These are phyloP conservation scores for Blennius ocellaris DNA, from an alignment of 2,113 vertebrate genomes.

Conservation along the genomic window DNA sequence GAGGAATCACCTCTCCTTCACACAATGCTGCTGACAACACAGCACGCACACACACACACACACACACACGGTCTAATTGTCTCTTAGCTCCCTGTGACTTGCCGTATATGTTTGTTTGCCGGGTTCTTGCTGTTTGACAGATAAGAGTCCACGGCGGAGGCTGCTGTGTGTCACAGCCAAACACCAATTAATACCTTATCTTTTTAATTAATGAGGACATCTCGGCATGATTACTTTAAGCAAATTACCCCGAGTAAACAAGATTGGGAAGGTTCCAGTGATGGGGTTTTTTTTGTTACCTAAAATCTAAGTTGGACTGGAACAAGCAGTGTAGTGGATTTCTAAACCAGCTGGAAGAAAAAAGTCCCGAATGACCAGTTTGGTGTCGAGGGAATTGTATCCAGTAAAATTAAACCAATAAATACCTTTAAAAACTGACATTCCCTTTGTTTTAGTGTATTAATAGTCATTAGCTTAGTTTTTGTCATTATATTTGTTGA, in stretches of 20 bases:
- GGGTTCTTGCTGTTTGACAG: neutral
- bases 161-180: neutral
- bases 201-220: slow-evolving; percentile 6
- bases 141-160: neutral
- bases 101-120: neutral
- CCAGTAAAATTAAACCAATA: too few species aligned
- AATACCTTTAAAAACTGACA: too few species aligned
- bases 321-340: too few species aligned
- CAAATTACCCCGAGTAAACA: neutral
- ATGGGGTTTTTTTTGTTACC: too few species aligned
- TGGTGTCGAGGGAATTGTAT: too few species aligned
- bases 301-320: too few species aligned
- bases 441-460: too few species aligned
- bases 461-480: too few species aligned
- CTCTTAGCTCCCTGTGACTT: neutral
- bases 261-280: neutral
- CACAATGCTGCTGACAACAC: slow-evolving; percentile 4
- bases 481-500: too few species aligned
- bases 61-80: neutral
- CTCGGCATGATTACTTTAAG: neutral
- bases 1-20: slow-evolving; percentile 46
- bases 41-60: slow-evolving; percentile 6
- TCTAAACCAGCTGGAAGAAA: too few species aligned
- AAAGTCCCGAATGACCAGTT: too few species aligned
- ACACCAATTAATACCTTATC: slow-evolving; percentile 2